Evolutionary conservation across 2,888 invertebrate species (phyloP).

Genomic region (Chrysolina haemoptera): DNA sequence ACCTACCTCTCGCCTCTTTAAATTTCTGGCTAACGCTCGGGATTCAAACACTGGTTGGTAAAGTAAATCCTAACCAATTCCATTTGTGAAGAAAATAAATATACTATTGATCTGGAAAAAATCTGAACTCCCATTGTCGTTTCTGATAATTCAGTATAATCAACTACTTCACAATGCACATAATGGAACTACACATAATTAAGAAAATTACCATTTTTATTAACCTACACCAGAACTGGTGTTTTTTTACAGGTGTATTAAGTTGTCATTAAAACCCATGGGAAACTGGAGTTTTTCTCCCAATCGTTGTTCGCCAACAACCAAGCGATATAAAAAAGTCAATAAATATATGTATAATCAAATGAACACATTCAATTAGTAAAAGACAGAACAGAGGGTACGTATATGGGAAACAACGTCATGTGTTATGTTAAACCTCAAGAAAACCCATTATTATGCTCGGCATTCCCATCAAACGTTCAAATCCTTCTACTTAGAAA

Average conservation of each 20-base stretch:
- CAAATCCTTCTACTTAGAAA: not conserved
- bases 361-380: conserved; percentile 23
- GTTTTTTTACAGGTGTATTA: conserved; percentile 5
- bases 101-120: not conserved
- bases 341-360: conserved; percentile 30
- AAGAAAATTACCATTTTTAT: conserved; percentile 41
- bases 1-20: too few species aligned
- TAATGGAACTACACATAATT: conserved; percentile 35
- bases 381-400: conserved; percentile 41
- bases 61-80: too few species aligned
- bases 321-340: conserved; percentile 14
- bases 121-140: not conserved
- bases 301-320: conserved; percentile 12
- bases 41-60: too few species aligned
- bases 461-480: conserved; percentile 30
- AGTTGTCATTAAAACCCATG: conserved; percentile 6
- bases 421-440: conserved; percentile 34
- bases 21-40: too few species aligned
- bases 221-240: conserved; percentile 31
- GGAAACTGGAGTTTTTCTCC: conserved; percentile 1
- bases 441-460: conserved; percentile 37
- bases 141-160: not conserved
- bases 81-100: too few species aligned
- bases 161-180: conserved; percentile 25
- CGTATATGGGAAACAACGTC: conserved; percentile 46